phyloP scores from a whole-genome alignment of 2,797 vertebrate species.

The Spinibarbus caldwelli region DNA sequence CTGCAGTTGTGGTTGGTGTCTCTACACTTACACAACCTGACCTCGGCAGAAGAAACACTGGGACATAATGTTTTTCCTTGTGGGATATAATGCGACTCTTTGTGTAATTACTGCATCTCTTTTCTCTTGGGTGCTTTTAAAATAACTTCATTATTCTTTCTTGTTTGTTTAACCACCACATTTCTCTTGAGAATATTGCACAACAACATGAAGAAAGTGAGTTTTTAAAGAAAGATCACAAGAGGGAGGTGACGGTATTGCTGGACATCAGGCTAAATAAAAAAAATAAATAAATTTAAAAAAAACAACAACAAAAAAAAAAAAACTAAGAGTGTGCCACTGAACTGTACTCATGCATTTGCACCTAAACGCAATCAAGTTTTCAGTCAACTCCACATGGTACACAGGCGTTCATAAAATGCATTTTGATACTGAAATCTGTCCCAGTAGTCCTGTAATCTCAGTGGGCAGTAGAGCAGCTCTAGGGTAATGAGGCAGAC shows the following conservation, averaged over 20 bases:
- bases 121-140: slow-evolving; percentile 18
- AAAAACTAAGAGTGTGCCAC: background rate
- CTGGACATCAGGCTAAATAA: background rate
- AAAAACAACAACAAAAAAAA: too few species aligned
- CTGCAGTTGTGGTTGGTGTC: background rate
- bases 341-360: background rate
- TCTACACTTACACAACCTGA: background rate
- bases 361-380: background rate
- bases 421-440: slow-evolving; percentile 19
- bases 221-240: background rate
- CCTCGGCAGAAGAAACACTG: background rate
- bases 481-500: slow-evolving; percentile 38
- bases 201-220: background rate
- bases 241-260: background rate
- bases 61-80: slow-evolving; percentile 1
- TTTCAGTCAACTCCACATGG: background rate
- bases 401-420: background rate
- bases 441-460: slow-evolving; percentile 27
- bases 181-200: background rate
- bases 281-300: too few species aligned
- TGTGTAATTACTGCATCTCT: slow-evolving; percentile 1
- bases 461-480: slow-evolving; percentile 27
- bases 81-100: background rate
- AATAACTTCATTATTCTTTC: background rate
- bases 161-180: background rate